Evolutionary conservation across 2,888 invertebrate species (phyloP).

Genomic region (Acronicta aceris): DNA sequence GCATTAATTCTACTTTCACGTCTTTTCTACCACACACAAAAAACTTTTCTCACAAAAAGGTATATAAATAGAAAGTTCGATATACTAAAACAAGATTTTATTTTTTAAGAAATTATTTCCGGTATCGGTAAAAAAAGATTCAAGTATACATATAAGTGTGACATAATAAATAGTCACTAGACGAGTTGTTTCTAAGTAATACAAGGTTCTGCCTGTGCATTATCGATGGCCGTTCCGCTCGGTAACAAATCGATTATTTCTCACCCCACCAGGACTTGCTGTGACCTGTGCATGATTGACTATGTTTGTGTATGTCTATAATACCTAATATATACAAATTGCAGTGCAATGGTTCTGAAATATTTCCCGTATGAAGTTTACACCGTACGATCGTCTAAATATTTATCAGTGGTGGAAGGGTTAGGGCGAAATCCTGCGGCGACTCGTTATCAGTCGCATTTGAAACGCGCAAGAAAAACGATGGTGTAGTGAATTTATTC

Average conservation of each 20-base stretch:
- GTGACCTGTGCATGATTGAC: conserved; percentile 29
- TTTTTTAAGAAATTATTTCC: too few species aligned
- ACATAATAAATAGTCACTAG: too few species aligned
- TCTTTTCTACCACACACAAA: too few species aligned
- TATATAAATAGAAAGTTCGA: too few species aligned
- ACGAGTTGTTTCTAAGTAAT: background rate
- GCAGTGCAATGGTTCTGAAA: conserved; percentile 27
- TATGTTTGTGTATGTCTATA: conserved; percentile 11
- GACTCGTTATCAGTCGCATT: too few species aligned
- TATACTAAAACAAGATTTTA: too few species aligned
- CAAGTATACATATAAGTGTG: too few species aligned
- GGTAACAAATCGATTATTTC: conserved; percentile 29
- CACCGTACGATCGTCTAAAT: conserved; percentile 13
- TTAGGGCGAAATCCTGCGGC: background rate
- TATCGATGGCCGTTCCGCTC: conserved; percentile 14
- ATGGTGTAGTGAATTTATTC: too few species aligned
- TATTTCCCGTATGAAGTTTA: conserved; percentile 14
- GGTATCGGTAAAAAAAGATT: too few species aligned
- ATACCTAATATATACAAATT: background rate
- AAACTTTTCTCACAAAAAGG: too few species aligned
- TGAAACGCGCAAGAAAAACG: too few species aligned
- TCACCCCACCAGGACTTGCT: conserved; percentile 15
- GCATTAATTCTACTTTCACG: too few species aligned
- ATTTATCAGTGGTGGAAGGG: conserved; percentile 17
- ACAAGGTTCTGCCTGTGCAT: conserved; percentile 9